Base-by-base conservation (phyloP, 2,113 vertebrate genomes). In the Ranitomeya variabilis region DNA sequence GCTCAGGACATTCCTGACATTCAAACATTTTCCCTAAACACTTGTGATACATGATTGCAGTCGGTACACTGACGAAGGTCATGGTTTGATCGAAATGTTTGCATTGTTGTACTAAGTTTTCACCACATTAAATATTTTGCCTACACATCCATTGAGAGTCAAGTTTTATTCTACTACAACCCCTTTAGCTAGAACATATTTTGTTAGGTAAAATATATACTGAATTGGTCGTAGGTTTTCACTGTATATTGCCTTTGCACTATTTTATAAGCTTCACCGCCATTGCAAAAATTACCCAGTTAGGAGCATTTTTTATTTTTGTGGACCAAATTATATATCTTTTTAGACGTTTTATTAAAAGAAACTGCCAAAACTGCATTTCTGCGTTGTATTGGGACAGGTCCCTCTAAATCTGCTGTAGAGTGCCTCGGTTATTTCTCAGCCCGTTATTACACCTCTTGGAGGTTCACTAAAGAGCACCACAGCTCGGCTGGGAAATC, bases 401-500 rank as follows among this genome's bases (percentile, higher is more conserved):
- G 62, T 74, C 13, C 19, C 67, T n/a, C 31, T 66, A 16, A 45
- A 83, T 66, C 57, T 5, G 13, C 64, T n/a, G 62, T 69, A n/a
- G 26, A 60, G 31, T 2, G 8, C 18, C 16, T 26, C 5, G 26
- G 23, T 71, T 60, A 73, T 73, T 45, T 37, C 67, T 57, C 67
- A 59, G 51, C 83, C 57, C 45, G 69, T 86, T 86, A 86, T 54
- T 45, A 86, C 23, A 13, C 9, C 64, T 12, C 45, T 67, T 45
- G 45, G 64, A 83, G 62, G 84, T 37, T 76, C 54, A 26, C 84
- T 76, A 86, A 86, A 86, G 26, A 76, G 54, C 84, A 86, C 62
- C 45, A 83, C 45, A 67, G 84, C 51, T 76, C 67, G 57, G 23
- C 83, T 74, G 83, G 83, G 83, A 85, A 74, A 71, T 73, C 67